A percentile compares a stretch with the other conserved stretches of the same genome.
phyloP scores from a whole-genome alignment of 2,113 vertebrate genomes.

The Phalacrocorax carbo region DNA sequence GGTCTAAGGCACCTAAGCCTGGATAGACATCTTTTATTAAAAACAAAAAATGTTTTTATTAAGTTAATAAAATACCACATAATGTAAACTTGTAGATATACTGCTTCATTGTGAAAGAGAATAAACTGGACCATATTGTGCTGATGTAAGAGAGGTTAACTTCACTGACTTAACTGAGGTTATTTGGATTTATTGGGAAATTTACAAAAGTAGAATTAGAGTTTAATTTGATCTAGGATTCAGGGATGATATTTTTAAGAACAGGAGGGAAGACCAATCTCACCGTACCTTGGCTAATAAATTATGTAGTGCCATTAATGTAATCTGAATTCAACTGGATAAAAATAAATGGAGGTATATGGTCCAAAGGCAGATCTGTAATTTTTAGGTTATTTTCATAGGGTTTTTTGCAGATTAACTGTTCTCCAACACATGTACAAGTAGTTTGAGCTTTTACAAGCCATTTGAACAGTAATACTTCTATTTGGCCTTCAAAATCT shows the following conservation, averaged over 20 bases:
- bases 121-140: not conserved
- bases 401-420: not conserved
- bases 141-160: not conserved
- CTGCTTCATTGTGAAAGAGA: not conserved
- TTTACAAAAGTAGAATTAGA: not conserved
- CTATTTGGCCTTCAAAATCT: not conserved
- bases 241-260: not conserved
- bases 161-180: not conserved
- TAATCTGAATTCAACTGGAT: not conserved
- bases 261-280: not conserved
- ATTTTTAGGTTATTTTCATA: not conserved
- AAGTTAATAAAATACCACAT: not conserved
- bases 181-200: not conserved
- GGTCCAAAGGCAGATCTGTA: not conserved
- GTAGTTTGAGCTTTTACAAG: not conserved
- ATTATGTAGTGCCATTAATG: not conserved
- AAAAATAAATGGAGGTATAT: not conserved
- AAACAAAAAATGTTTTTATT: not conserved
- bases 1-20: not conserved
- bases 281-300: not conserved
- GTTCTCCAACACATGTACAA: not conserved
- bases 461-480: not conserved
- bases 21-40: not conserved
- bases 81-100: not conserved
- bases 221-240: not conserved